Evolutionary conservation across 2,113 vertebrate genomes (phyloP).

Genomic region (Tyrannus savana): DNA sequence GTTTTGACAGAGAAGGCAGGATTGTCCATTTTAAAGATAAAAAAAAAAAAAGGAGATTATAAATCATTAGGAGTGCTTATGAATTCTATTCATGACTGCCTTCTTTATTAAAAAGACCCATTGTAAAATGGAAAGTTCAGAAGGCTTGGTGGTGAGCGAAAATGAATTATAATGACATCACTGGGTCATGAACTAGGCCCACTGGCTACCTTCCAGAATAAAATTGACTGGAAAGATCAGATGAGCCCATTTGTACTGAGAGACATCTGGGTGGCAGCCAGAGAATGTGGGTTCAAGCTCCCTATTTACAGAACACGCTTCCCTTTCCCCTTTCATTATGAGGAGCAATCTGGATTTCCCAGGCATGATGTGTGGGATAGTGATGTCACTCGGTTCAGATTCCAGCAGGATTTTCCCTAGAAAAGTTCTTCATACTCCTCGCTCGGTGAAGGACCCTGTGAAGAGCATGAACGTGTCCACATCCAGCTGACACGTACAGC

Average conservation of each 20-base stretch:
- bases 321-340: slow-evolving; percentile 72
- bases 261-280: slow-evolving; percentile 77
- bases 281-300: slow-evolving; percentile 76
- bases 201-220: slow-evolving; percentile 81
- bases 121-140: slow-evolving; percentile 81
- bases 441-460: slow-evolving; percentile 5
- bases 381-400: slow-evolving; percentile 33
- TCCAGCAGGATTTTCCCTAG: slow-evolving; percentile 46
- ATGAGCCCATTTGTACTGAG: slow-evolving; percentile 73
- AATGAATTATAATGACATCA: slow-evolving; percentile 84
- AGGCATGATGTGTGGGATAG: slow-evolving; percentile 23
- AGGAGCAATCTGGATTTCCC: slow-evolving; percentile 60
- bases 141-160: slow-evolving; percentile 76
- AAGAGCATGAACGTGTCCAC: slow-evolving; percentile 51
- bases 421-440: slow-evolving; percentile 40
- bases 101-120: slow-evolving; percentile 81
- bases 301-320: slow-evolving; percentile 73
- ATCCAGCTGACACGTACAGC: slow-evolving; percentile 45
- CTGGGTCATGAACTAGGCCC: slow-evolving; percentile 78
- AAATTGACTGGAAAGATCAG: slow-evolving; percentile 81
- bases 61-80: slow-evolving; percentile 80
- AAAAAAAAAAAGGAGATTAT: slow-evolving; percentile 51
- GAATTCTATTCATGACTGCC: slow-evolving; percentile 77
- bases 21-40: slow-evolving; percentile 64
- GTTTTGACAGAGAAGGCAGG: slow-evolving; percentile 61